phyloP scores from a whole-genome alignment of 2,797 vertebrate species.

The Gastrophryne carolinensis region DNA sequence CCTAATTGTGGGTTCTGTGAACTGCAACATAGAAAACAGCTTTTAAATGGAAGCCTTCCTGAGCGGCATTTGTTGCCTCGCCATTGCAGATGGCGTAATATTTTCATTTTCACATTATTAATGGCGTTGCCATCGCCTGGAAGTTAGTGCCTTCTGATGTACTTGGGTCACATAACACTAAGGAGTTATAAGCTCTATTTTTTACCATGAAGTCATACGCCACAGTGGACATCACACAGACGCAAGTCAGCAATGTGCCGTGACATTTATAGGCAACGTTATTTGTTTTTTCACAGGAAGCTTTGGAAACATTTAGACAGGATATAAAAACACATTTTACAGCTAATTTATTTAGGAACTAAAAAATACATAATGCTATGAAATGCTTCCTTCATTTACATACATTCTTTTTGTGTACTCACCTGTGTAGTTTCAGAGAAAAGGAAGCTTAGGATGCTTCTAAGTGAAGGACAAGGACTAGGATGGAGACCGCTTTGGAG shows the following conservation, averaged over 20 bases:
- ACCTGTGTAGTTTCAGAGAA: no score
- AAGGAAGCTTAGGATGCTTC: no score
- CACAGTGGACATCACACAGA: conserved; percentile 14
- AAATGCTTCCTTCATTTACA: no score
- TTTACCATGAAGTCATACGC: conserved; percentile 14
- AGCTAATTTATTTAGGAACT: not conserved
- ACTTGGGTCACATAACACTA: conserved; percentile 1
- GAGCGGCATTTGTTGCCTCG: not conserved
- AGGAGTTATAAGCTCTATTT: conserved; percentile 21
- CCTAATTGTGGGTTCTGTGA: conserved; percentile 13
- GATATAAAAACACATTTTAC: not conserved
- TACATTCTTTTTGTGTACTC: no score
- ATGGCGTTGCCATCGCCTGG: not conserved
- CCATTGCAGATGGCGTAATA: not conserved
- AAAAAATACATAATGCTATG: no score
- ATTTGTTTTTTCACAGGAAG: no score
- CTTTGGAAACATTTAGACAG: not conserved
- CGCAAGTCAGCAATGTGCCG: not conserved
- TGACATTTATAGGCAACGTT: not conserved
- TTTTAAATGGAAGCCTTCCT: conserved; percentile 18
- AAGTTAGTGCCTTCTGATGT: not conserved
- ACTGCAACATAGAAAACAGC: not conserved
- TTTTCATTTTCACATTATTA: conserved; percentile 27
- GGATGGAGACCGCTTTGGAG: no score
- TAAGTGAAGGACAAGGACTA: no score